Conservation (phyloP, 2,888 invertebrate species). For the Polia nebulosa region DNA sequence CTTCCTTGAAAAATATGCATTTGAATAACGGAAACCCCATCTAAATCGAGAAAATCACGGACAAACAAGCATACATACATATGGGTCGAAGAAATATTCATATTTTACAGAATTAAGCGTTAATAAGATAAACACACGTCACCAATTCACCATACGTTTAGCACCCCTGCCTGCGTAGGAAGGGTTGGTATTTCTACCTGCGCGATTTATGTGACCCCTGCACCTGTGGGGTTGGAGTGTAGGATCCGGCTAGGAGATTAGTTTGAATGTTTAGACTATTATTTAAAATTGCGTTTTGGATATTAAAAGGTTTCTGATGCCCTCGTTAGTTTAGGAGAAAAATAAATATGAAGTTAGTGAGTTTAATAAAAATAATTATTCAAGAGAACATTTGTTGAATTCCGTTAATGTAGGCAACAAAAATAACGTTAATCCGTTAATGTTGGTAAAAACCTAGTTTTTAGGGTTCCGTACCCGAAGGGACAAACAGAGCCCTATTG, state of each 20-base stretch:
- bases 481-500: too few relatives aligned
- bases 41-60: too few relatives aligned
- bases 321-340: constrained; percentile 8
- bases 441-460: too few relatives aligned
- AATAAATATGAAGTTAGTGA: constrained; percentile 8
- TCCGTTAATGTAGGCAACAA: neutral
- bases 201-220: constrained; percentile 73
- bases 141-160: constrained; percentile 30
- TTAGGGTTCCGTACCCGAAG: too few relatives aligned
- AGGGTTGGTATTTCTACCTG: constrained; percentile 82
- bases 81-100: too few relatives aligned
- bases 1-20: too few relatives aligned
- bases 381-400: neutral
- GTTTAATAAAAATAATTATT: neutral
- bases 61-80: too few relatives aligned
- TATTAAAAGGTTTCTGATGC: constrained; percentile 17
- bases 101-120: neutral
- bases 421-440: neutral
- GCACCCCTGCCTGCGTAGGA: constrained; percentile 57
- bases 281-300: constrained; percentile 38
- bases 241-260: constrained; percentile 19
- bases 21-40: too few relatives aligned
- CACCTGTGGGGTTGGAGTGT: constrained; percentile 72
- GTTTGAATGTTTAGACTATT: constrained; percentile 32
- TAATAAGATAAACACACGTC: too few relatives aligned